Evolutionary conservation across 2,888 invertebrate species (phyloP), one percentile per base, ranked within the genome.

Genomic region (Keiferia lycopersicella): DNA sequence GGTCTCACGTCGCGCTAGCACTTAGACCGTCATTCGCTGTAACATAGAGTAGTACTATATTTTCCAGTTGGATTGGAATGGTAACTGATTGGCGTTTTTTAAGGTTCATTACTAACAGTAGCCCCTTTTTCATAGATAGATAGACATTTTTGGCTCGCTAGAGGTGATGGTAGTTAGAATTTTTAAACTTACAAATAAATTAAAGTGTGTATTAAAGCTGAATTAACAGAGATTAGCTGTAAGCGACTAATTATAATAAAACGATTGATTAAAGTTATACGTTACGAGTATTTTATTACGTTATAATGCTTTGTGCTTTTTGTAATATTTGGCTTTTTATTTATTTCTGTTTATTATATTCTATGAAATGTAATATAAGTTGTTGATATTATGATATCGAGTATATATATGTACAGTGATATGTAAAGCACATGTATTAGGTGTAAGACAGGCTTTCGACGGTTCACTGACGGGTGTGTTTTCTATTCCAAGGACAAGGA

Each of bases 301-400:
- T 30, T 34, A 56, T 34, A 77, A 75, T 80, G 89, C 88, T 89
- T 89, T 79, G 72, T 73, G 90, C 90, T 91, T 90, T 74, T 88
- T 90, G 88, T 90, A 83, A 88, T 86, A 85, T 85, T 87, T 87
- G 80, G 90, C 90, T 91, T 88, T 81, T 88, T 91, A 83, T 84
- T 80, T 86, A 75, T 80, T 82, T 84, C 83, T 68, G 69, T 82
- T 82, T 80, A 73, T 63, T 71, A 68, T 71, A 70, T 18, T 63
- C 34, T 64, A 51, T 66, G 30, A 63, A 60, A 39, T 59, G 20
- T 51, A 41, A 64, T 50, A 11, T 34, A 71, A 68, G 66, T 66
- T 66, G 68, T 56, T 56, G 56, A 34, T 56, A 56, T 56, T n/a
- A 30, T 34, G 10, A 34, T 56, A 56, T 58, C 57, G 30, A 65